Conservation (phyloP, 2,888 invertebrate species). For the Patella pellucida region DNA sequence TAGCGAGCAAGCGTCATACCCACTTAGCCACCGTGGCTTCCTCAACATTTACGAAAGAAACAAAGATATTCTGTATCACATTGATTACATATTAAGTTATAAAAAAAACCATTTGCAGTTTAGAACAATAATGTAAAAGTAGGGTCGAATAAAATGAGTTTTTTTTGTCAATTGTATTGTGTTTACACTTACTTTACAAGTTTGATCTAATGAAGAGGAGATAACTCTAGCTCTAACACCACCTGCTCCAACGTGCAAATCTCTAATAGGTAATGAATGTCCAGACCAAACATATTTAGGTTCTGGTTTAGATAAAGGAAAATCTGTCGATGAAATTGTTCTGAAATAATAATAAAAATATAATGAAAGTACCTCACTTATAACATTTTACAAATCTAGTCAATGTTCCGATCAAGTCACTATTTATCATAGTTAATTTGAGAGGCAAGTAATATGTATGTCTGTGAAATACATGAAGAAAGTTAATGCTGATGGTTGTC, state of each 20-base stretch:
- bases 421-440: too few relatives aligned
- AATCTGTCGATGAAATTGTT: slow-evolving; percentile 37
- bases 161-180: background rate
- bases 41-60: too few relatives aligned
- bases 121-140: too few relatives aligned
- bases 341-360: slow-evolving; percentile 29
- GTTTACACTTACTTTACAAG: slow-evolving; percentile 76
- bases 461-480: too few relatives aligned
- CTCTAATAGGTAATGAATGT: slow-evolving; percentile 85
- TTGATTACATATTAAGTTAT: background rate
- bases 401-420: too few relatives aligned
- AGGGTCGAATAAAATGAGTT: too few relatives aligned
- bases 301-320: slow-evolving; percentile 34
- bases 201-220: slow-evolving; percentile 85
- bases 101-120: background rate
- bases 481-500: too few relatives aligned
- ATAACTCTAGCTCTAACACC: slow-evolving; percentile 81
- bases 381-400: too few relatives aligned
- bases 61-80: background rate
- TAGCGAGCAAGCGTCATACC: too few relatives aligned
- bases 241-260: slow-evolving; percentile 81
- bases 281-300: slow-evolving; percentile 76
- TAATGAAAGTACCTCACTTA: too few relatives aligned
- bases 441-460: too few relatives aligned
- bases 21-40: too few relatives aligned